Base-by-base conservation (phyloP, 1,140 invertebrate species). In the Trichoplusia ni region DNA sequence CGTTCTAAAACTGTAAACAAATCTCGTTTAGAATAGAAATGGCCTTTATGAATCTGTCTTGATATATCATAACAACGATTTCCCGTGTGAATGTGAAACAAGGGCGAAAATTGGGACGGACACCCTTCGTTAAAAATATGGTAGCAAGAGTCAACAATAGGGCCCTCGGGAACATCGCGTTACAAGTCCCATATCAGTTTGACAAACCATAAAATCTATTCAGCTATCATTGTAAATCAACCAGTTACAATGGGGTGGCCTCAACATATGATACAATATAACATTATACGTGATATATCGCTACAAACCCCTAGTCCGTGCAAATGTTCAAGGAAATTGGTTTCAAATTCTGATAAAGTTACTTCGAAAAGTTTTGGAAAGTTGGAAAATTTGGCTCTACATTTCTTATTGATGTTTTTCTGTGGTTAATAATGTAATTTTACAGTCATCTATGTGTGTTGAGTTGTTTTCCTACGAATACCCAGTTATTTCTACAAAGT, bases 201-300 rank as follows among this genome's bases (percentile, higher is more conserved):
- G 66, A 81, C 79, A 73, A 71, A 62, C 71, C 75, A 76, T 79
- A 69, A 74, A 75, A 69, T 44, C 67, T 65, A 71, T 77, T 67
- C 71, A 68, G 33, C 35, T 46, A 67, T 60, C 25, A 27, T 58
- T 64, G 54, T 70, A 66, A 64, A 72, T 71, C 63, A 64, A 64
- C n/a, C 7, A 29, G 38, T 33, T 49, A 58, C 37, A 58, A 58
- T 42, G 38, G 51, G 31, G 51, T 35, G 35, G 33, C 7, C 8
- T 8, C 13, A 40, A 42, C 38, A 29, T 31, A 58, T 58, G 54
- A 58, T 40, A 56, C 51, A 33, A n/a, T 5, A 5, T 4, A 8
- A 19, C 13, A 27, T 49, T 14, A 18, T 27, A 27, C 13, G 8
- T 47, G 44, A 47, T 18, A 49, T 14, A 49, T 8, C 13, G 11